Base-by-base conservation (phyloP, 2,113 vertebrate species). In the Anoplopoma fimbria region DNA sequence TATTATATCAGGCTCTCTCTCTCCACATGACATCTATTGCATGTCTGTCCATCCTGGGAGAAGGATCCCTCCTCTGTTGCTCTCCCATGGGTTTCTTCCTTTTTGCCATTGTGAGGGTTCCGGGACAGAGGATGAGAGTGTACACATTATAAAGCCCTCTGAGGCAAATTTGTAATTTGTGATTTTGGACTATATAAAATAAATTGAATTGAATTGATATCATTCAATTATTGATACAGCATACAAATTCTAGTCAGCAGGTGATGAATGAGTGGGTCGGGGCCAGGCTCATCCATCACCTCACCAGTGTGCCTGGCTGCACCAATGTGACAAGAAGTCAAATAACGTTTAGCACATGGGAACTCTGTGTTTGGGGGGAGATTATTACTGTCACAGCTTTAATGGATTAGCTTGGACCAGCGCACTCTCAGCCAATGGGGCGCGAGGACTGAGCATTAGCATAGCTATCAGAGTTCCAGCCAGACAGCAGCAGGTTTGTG, bases 341-440 rank as follows among this genome's bases (percentile, higher is more conserved):
- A 94, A 94, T 93, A 95, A 93, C 92, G 87, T 95, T 95, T 94
- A 94, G 94, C 93, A 93, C 91, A 88, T 88, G 83, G 92, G 83
- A 89, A 92, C 87, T 88, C 87, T 82, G 89, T 93, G 88, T 94
- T 93, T 87, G 87, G 87, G 88, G 86, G 87, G 85, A 93, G 91
- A 94, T 95, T 93, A 94, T 94, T 90, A 92, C 92, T 95, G 94
- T 95, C 93, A 95, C 85, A 75, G 87, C 77, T 87, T 82, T 95
- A 95, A 95, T 95, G 94, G 94, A 95, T 95, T 91, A 95, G 88
- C 91, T 83, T 84, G 89, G 90, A 84, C 91, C 89, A 70, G 85
- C 21, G 3, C 64, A 55, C 57, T 57, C 79, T 85, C 88, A 87
- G 79, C 94, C 94, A 95, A 94, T 95, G 72, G 82, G 75, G 40